Evolutionary conservation across 2,113 vertebrate species (phyloP), one percentile per base, ranked within the genome.

Genomic region (Brachypteracias leptosomus): DNA sequence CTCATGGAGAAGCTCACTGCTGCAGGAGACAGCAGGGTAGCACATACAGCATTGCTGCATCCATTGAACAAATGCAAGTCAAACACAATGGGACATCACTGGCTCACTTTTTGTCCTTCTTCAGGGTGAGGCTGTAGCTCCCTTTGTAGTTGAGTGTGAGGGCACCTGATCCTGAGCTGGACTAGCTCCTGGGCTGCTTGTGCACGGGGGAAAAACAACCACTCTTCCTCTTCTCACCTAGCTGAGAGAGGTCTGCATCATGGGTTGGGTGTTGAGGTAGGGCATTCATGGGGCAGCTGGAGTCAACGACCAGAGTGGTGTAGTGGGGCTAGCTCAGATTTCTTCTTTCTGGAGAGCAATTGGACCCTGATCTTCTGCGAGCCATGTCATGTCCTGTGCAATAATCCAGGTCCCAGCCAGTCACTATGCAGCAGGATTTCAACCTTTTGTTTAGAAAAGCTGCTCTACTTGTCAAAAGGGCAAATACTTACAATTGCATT

Each of bases 401-500:
- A 19, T 3, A 26, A 21, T 2, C 38, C 3, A 0, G 33, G 44
- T 19, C 66, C 70, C 62, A 40, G 58, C 8, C 67, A 40, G 67
- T 54, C 35, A 1, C 28, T 21, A 2, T 16, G 7, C 11, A 44
- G 33, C 29, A 74, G 21, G 52, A 52, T 85, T 91, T 44, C 22
- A 36, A 92, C 38, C 78, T 96, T 95, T 40, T 57, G 3, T 94
- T 92, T 79, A 63, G 54, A 62, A 91, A 72, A 38, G 49, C 77
- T 97, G 92, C 55, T 51, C 28, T 73, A 90, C 96, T 94, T 74
- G 25, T 10, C 94, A 75, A 96, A 96, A 97, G 68, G 94, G 68
- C 72, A 92, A 94, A 92, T 68, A 71, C 85, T 94, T 97, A 74
- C 10, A 79, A 96, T 73, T 46, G n/a, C 25, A 10, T 87, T 91